These are phyloP conservation scores for Pristiophorus japonicus DNA, from an alignment of 2,113 vertebrate genomes.

Conservation along the genomic window DNA sequence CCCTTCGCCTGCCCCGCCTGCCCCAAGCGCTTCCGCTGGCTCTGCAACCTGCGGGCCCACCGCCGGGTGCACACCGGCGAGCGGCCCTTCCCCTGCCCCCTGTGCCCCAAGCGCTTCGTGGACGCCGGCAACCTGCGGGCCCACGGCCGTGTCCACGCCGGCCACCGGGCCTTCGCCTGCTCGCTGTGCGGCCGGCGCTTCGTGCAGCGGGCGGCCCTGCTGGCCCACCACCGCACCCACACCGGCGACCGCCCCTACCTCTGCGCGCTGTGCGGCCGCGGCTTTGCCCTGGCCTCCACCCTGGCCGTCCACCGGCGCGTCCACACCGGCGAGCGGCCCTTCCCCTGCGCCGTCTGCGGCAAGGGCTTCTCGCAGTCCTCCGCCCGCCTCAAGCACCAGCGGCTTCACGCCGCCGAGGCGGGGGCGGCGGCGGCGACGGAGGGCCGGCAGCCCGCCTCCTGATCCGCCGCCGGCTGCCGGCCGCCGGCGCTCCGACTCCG, in stretches of 20 bases:
- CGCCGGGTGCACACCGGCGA: too few relatives aligned
- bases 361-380: background rate
- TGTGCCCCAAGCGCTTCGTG: conserved; percentile 16
- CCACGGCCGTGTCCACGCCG: background rate
- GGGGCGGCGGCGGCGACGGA: too few relatives aligned
- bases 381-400: background rate
- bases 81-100: background rate
- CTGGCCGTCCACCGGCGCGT: background rate
- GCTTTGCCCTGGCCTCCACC: background rate
- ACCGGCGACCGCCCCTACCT: background rate
- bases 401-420: background rate
- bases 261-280: background rate
- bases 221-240: background rate
- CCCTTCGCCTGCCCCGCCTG: conserved; percentile 11
- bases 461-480: background rate
- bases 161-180: background rate
- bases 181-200: background rate
- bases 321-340: background rate
- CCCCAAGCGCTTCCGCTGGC: conserved; percentile 11
- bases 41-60: too few relatives aligned
- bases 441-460: background rate
- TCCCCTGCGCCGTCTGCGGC: background rate
- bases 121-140: background rate
- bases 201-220: background rate
- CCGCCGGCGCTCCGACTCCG: too few relatives aligned